These are phyloP conservation scores for Cetonia aurata DNA, from an alignment of 2,888 invertebrate species.

Conservation along the genomic window DNA sequence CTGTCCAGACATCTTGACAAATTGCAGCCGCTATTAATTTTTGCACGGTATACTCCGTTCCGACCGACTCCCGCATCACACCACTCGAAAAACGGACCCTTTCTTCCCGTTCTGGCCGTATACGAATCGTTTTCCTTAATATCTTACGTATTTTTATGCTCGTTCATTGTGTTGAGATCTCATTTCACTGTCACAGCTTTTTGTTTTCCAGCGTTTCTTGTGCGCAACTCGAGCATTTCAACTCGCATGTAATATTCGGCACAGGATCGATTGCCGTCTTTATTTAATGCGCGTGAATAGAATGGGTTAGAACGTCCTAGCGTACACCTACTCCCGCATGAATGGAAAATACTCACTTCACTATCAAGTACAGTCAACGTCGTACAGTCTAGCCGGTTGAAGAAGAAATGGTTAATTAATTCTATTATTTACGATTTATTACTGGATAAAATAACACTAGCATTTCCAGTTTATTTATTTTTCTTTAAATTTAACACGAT, in stretches of 20 bases:
- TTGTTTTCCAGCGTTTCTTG: constrained; percentile 49
- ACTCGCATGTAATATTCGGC: constrained; percentile 41
- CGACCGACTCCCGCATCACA: constrained; percentile 42
- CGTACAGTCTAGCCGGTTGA: constrained; percentile 1
- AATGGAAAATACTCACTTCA: constrained; percentile 49
- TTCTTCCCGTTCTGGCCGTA: constrained; percentile 21
- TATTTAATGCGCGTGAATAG: constrained; percentile 11
- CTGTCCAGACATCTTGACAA: constrained; percentile 67
- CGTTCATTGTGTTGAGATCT: constrained; percentile 56
- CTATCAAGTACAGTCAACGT: constrained; percentile 51
- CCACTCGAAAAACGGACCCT: constrained; percentile 14
- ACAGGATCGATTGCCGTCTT: constrained; percentile 39
- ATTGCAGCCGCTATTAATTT: constrained; percentile 37
- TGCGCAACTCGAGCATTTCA: constrained; percentile 48
- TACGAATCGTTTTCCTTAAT: constrained; percentile 28
- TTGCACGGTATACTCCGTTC: constrained; percentile 27
- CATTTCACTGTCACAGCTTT: constrained; percentile 50
- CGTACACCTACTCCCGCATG: constrained; percentile 33
- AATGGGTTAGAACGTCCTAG: neutral
- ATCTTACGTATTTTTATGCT: constrained; percentile 46
- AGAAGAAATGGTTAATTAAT: too few relatives aligned
- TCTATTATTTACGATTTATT: too few relatives aligned
- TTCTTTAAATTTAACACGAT: too few relatives aligned
- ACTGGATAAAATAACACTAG: too few relatives aligned
- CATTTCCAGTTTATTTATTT: too few relatives aligned